These are phyloP conservation scores for Siniperca chuatsi DNA, from an alignment of 2,113 vertebrate species.

Conservation along the genomic window DNA sequence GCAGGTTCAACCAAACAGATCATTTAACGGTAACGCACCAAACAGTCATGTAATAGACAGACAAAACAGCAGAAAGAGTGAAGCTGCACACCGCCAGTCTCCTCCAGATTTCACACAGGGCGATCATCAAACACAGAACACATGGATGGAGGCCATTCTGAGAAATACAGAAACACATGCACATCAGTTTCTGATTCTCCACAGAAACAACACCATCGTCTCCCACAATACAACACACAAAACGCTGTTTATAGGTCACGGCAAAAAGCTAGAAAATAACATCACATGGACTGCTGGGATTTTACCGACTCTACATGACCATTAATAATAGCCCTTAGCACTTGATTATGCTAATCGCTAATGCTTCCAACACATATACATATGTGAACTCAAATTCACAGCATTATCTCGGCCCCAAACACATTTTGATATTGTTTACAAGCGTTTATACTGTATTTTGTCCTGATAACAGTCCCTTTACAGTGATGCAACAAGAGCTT, in stretches of 20 bases:
- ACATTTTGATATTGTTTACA: too few species aligned
- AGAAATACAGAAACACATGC: neutral
- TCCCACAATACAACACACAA: too few species aligned
- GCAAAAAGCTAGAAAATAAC: too few species aligned
- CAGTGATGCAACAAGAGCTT: too few species aligned
- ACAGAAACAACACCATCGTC: neutral
- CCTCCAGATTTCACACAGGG: neutral
- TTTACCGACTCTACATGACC: too few species aligned
- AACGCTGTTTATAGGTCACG: too few species aligned
- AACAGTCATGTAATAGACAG: neutral
- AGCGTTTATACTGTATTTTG: too few species aligned
- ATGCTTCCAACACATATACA: neutral
- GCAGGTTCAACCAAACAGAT: neutral
- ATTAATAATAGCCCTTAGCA: too few species aligned
- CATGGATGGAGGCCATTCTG: neutral
- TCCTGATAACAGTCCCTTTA: too few species aligned
- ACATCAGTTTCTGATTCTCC: slow-evolving; percentile 4
- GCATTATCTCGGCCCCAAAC: too few species aligned
- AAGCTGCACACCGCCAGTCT: neutral
- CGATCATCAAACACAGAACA: neutral
- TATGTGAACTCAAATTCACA: too few species aligned
- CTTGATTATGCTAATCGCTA: neutral
- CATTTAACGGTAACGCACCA: neutral
- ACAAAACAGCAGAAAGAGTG: neutral
- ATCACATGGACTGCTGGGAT: too few species aligned